These are phyloP conservation scores for Protomyctophum bolini DNA, from an alignment of 2,113 vertebrate species.

Conservation along the genomic window DNA sequence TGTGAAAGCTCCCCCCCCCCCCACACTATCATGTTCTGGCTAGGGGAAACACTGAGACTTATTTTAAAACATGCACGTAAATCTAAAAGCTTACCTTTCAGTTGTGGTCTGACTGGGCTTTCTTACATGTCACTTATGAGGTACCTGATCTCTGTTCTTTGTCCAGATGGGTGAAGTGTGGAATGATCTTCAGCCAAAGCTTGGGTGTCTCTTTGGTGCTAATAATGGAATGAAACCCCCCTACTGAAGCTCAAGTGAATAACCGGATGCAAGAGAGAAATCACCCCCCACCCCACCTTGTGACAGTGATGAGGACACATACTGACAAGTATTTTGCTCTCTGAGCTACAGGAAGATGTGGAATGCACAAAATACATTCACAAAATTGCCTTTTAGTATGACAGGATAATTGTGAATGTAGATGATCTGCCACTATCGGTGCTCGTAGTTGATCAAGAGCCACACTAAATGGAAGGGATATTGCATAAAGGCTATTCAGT, in stretches of 20 bases:
- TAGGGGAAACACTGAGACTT: too few species aligned
- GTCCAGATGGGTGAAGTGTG: slow-evolving; percentile 95
- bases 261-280: slow-evolving; percentile 11
- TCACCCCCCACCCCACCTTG: background rate
- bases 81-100: background rate
- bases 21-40: too few species aligned
- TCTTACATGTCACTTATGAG: background rate
- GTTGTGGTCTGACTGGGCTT: background rate
- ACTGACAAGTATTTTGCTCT: slow-evolving; percentile 41
- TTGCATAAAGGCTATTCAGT: background rate
- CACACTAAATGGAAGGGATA: slow-evolving; percentile 10
- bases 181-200: slow-evolving; percentile 92
- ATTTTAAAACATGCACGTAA: background rate
- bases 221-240: slow-evolving; percentile 74
- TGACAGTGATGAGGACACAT: slow-evolving; percentile 4
- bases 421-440: background rate
- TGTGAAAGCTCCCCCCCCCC: too few species aligned
- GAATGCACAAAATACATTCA: background rate
- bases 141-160: slow-evolving; percentile 14
- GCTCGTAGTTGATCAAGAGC: slow-evolving; percentile 1
- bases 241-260: slow-evolving; percentile 51
- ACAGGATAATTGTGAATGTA: slow-evolving; percentile 7
- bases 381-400: background rate
- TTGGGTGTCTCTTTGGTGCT: slow-evolving; percentile 87
- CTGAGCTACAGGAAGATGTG: slow-evolving; percentile 18